Conservation (phyloP, 2,888 invertebrate genomes). For the Aphodius sticticus region DNA sequence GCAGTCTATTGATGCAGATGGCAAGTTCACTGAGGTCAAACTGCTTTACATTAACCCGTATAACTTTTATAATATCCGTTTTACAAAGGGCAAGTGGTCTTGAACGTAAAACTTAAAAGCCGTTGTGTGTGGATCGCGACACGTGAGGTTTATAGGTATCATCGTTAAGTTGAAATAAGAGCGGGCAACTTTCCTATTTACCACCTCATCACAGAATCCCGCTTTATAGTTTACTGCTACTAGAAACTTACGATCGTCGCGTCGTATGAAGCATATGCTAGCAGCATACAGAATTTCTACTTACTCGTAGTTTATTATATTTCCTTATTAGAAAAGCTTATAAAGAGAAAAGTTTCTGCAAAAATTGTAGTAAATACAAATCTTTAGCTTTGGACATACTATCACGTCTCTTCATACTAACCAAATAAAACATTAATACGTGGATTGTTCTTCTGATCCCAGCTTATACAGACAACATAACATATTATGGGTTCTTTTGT, state of each 20-base stretch:
- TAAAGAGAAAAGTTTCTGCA: too few relatives aligned
- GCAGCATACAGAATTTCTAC: background rate
- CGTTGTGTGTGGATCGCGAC: background rate
- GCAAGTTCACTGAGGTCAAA: background rate
- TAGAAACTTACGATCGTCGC: background rate
- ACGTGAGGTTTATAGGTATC: background rate
- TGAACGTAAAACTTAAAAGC: constrained; percentile 4
- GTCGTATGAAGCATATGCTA: background rate
- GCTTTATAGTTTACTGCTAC: background rate
- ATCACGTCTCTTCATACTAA: too few relatives aligned
- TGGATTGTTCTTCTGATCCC: too few relatives aligned
- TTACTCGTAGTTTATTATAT: too few relatives aligned
- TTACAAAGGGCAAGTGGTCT: background rate
- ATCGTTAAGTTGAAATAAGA: background rate
- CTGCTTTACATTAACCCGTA: background rate
- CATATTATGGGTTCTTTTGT: too few relatives aligned
- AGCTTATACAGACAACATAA: too few relatives aligned
- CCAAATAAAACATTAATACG: too few relatives aligned
- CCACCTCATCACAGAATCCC: background rate
- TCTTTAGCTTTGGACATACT: too few relatives aligned
- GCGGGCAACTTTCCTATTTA: background rate
- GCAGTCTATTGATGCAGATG: background rate
- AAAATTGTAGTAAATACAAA: too few relatives aligned
- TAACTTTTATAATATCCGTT: background rate
- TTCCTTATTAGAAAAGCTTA: too few relatives aligned